Evolutionary conservation across 2,888 invertebrate species (phyloP).

Genomic region (Drosophila longiperda): DNA sequence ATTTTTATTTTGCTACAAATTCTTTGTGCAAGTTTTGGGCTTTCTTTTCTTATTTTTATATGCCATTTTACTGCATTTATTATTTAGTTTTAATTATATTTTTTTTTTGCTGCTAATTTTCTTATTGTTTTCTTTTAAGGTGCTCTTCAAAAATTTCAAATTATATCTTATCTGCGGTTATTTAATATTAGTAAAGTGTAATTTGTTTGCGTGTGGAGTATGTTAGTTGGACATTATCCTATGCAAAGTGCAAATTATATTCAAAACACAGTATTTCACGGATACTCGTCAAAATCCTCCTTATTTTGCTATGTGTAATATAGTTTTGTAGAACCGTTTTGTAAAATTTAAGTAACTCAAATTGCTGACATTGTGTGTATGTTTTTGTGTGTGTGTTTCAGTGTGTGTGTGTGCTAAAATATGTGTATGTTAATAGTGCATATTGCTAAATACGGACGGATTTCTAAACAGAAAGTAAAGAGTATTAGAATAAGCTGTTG

Average conservation of each 20-base stretch:
- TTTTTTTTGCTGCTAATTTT: constrained; percentile 62
- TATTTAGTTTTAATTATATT: constrained; percentile 20
- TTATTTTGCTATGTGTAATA: constrained; percentile 13
- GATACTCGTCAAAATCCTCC: neutral
- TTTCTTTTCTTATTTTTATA: constrained; percentile 46
- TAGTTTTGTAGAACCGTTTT: constrained; percentile 13
- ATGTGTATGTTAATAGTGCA: constrained; percentile 45
- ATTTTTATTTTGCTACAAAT: constrained; percentile 42
- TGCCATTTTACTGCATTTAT: constrained; percentile 47
- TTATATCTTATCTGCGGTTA: constrained; percentile 43
- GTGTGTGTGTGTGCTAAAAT: constrained; percentile 10
- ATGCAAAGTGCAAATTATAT: constrained; percentile 29
- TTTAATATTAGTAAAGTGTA: constrained; percentile 23
- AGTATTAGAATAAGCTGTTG: constrained; percentile 46
- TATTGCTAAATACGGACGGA: constrained; percentile 78
- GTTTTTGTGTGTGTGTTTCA: constrained; percentile 21
- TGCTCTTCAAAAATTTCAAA: constrained; percentile 73
- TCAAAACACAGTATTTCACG: constrained; percentile 4
- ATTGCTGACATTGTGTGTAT: constrained; percentile 24
- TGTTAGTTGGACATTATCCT: constrained; percentile 14
- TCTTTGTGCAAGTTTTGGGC: constrained; percentile 50
- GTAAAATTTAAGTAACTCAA: constrained; percentile 20
- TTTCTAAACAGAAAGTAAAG: constrained; percentile 73
- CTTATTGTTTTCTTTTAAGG: constrained; percentile 77
- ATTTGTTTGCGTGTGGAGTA: constrained; percentile 9